Conservation (phyloP, 1,140 invertebrate genomes). For the Physella acuta region DNA sequence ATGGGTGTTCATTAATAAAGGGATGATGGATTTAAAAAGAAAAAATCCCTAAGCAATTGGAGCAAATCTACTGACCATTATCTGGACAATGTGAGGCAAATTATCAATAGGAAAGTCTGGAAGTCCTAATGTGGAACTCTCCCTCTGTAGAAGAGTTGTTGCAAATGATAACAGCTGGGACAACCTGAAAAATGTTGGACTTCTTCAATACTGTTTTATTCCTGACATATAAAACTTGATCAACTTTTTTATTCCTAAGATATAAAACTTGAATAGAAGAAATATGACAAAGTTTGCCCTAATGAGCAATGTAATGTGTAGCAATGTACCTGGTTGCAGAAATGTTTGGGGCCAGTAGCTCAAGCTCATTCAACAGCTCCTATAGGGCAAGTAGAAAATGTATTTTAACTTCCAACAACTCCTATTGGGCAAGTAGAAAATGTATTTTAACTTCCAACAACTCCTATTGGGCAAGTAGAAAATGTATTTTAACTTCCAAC, state of each 20-base stretch:
- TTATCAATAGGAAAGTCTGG: constrained; percentile 92
- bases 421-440: no score
- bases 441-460: no score
- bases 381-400: constrained; percentile 11
- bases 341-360: constrained; percentile 34
- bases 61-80: no score
- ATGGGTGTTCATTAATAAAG: no score
- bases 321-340: constrained; percentile 34
- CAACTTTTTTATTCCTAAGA: background rate
- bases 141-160: constrained; percentile 73
- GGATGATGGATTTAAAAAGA: no score
- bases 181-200: constrained; percentile 32
- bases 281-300: no score
- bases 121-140: constrained; percentile 71
- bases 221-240: no score
- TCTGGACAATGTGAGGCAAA: constrained; percentile 68
- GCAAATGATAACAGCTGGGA: constrained; percentile 76
- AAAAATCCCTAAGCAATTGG: no score
- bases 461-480: no score
- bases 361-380: constrained; percentile 41
- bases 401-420: no score
- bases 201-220: no score
- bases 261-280: background rate
- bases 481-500: no score
- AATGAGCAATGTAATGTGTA: background rate